Conservation (phyloP, 2,797 vertebrate genomes). For the Alca torda region DNA sequence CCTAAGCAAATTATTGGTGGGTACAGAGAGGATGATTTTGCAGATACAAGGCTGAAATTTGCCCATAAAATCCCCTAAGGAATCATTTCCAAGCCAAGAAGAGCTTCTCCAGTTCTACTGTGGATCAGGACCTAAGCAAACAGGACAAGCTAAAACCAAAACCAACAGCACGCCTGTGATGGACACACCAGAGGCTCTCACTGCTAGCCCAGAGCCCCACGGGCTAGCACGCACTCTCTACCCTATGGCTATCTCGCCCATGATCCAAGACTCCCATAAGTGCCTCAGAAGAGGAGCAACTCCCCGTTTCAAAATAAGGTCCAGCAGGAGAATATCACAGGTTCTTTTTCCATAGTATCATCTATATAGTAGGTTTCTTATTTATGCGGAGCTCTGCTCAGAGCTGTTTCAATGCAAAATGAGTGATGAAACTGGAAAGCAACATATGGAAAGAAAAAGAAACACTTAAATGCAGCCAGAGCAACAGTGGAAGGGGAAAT, state of each 20-base stretch:
- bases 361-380: neutral
- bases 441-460: neutral
- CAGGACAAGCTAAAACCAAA: neutral
- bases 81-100: neutral
- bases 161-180: rapidly evolving
- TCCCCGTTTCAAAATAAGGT: neutral
- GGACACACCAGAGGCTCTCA: neutral
- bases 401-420: neutral
- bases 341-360: neutral
- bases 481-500: neutral
- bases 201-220: neutral
- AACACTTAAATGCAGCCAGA: neutral
- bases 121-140: neutral
- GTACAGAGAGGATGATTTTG: neutral
- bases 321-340: neutral
- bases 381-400: neutral
- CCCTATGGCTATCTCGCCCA: neutral
- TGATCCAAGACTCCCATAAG: rapidly evolving
- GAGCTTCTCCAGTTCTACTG: neutral
- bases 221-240: rapidly evolving
- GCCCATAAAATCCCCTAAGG: neutral
- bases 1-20: neutral
- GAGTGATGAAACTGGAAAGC: neutral
- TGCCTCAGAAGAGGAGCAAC: neutral
- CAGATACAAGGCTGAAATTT: neutral